These are phyloP conservation scores for Scolanthus callimorphus DNA, from an alignment of 92 coral and sea anemone genomes.

Conservation along the genomic window DNA sequence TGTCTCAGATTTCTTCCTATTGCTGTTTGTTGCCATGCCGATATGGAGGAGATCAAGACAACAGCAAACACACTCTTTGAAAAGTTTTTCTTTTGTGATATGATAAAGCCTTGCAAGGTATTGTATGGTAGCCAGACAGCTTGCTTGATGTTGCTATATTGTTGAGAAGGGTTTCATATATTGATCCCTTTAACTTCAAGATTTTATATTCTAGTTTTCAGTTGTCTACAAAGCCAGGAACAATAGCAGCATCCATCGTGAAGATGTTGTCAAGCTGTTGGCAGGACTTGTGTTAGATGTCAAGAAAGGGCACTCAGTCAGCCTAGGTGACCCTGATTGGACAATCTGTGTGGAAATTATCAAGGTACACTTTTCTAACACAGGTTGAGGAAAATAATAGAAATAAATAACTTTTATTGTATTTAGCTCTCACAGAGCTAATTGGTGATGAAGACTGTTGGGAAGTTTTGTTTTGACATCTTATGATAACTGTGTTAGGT, in stretches of 20 bases:
- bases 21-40: conserved; percentile 74
- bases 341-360: conserved; percentile 90
- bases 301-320: conserved; percentile 82
- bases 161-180: no score
- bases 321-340: conserved; percentile 73
- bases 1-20: conserved; percentile 84
- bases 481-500: no score
- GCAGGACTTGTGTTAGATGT: conserved; percentile 66
- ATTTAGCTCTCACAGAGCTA: no score
- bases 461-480: no score
- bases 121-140: not conserved
- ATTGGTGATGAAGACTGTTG: no score
- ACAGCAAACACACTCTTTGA: conserved; percentile 54
- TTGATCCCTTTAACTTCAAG: no score
- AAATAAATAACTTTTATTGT: no score
- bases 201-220: conserved; percentile 54
- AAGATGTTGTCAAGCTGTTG: conserved; percentile 55
- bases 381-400: no score
- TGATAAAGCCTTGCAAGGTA: conserved; percentile 74
- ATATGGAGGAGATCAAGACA: conserved; percentile 58
- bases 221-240: conserved; percentile 82
- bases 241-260: conserved; percentile 58
- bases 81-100: conserved; percentile 50
- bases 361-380: no score
- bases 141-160: no score